Conservation (phyloP, 2,113 vertebrate species). For the Nothocercus nigrocapillus region DNA sequence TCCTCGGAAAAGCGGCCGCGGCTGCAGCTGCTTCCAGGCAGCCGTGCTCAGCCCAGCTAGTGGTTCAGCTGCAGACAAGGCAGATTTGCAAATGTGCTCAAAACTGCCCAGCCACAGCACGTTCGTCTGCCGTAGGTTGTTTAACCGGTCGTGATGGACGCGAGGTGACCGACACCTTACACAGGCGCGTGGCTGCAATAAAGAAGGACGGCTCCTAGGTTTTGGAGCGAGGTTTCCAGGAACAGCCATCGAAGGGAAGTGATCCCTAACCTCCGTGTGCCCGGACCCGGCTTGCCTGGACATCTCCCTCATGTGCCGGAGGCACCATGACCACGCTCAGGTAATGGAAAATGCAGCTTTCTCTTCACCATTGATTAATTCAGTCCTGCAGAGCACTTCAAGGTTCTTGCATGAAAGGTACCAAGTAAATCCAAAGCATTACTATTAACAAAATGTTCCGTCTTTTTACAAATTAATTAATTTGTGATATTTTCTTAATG, state of each 20-base stretch:
- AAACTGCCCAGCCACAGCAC: neutral
- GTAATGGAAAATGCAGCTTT: neutral
- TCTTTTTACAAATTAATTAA: conserved; percentile 56
- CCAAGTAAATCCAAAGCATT: conserved; percentile 8
- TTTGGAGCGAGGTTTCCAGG: neutral
- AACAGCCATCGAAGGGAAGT: neutral
- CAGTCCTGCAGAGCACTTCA: neutral
- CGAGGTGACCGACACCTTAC: neutral
- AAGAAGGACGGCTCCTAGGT: neutral
- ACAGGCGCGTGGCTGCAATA: neutral
- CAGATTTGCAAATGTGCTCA: neutral
- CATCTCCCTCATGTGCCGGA: neutral
- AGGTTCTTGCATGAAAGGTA: neutral
- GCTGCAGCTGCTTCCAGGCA: conserved; percentile 36
- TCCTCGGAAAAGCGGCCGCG: neutral
- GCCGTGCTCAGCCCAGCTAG: conserved; percentile 17
- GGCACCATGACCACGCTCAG: neutral
- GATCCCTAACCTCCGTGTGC: neutral
- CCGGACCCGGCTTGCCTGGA: neutral
- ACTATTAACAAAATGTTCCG: conserved; percentile 1
- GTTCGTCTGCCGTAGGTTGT: neutral
- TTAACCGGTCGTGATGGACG: neutral
- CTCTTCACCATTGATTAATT: conserved; percentile 5
- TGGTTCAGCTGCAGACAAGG: conserved; percentile 5
- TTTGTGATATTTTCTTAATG: conserved; percentile 51